Evolutionary conservation across 2,113 vertebrate species (phyloP).

Genomic region (Mus pahari): DNA sequence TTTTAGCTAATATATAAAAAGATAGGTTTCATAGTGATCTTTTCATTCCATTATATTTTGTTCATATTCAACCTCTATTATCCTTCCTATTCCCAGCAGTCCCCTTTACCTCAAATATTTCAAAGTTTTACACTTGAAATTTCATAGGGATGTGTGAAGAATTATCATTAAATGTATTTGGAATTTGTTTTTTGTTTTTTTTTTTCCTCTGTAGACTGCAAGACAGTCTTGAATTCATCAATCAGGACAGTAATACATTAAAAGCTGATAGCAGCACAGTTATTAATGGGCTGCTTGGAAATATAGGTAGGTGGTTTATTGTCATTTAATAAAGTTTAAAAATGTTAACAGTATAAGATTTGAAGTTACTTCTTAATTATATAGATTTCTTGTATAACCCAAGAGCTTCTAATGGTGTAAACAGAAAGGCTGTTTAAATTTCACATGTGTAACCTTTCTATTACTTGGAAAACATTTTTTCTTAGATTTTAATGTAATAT

Average conservation of each 20-base stretch:
- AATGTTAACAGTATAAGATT: conserved; percentile 27
- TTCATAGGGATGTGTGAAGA: conserved; percentile 26
- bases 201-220: conserved; percentile 89
- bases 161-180: conserved; percentile 51
- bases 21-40: not conserved
- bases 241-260: conserved; percentile 93
- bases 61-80: not conserved
- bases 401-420: conserved; percentile 58
- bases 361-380: conserved; percentile 54
- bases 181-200: conserved; percentile 62
- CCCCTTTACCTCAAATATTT: not conserved
- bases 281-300: conserved; percentile 93
- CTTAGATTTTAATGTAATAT: conserved; percentile 30
- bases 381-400: conserved; percentile 11
- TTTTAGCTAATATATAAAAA: not conserved
- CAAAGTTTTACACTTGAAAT: conserved; percentile 36
- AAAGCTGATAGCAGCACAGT: conserved; percentile 94
- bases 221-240: conserved; percentile 98
- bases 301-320: conserved; percentile 93
- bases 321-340: conserved; percentile 70
- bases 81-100: not conserved
- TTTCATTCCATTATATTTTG: not conserved
- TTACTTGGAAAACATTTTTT: conserved; percentile 60
- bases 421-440: conserved; percentile 51
- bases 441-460: conserved; percentile 39